phyloP scores from a whole-genome alignment of 1,140 invertebrate species.

The Nasonia longicornis region DNA sequence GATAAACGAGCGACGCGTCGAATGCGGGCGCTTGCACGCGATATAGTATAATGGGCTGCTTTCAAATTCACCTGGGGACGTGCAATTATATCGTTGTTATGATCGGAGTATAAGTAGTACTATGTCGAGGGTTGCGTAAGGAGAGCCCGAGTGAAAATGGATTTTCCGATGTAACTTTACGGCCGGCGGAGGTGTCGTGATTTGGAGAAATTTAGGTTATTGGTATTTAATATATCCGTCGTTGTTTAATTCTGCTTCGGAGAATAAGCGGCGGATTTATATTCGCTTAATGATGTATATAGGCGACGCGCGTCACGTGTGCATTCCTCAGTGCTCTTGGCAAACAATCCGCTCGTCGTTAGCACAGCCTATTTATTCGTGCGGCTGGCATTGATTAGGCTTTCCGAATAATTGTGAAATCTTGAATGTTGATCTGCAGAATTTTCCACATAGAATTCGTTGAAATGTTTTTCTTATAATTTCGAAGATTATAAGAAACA shows the following conservation, averaged over 20 bases:
- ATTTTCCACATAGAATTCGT: neutral
- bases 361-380: conserved; percentile 21
- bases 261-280: conserved; percentile 21
- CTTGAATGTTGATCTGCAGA: neutral
- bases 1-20: conserved; percentile 23
- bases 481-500: no score
- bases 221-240: no score
- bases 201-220: no score
- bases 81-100: conserved; percentile 7
- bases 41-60: neutral
- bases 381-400: neutral
- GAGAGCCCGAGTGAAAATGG: neutral
- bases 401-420: conserved; percentile 10
- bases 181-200: no score
- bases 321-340: conserved; percentile 18
- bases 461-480: no score
- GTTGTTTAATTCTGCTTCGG: no score
- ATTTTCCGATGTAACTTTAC: neutral
- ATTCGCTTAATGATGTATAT: conserved; percentile 22
- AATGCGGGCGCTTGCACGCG: conserved; percentile 7
- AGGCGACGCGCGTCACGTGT: neutral
- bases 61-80: conserved; percentile 7
- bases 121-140: neutral
- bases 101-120: neutral
- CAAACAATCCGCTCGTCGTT: conserved; percentile 27